These are phyloP conservation scores for Mya arenaria DNA, from an alignment of 1,140 invertebrate genomes.

Conservation along the genomic window DNA sequence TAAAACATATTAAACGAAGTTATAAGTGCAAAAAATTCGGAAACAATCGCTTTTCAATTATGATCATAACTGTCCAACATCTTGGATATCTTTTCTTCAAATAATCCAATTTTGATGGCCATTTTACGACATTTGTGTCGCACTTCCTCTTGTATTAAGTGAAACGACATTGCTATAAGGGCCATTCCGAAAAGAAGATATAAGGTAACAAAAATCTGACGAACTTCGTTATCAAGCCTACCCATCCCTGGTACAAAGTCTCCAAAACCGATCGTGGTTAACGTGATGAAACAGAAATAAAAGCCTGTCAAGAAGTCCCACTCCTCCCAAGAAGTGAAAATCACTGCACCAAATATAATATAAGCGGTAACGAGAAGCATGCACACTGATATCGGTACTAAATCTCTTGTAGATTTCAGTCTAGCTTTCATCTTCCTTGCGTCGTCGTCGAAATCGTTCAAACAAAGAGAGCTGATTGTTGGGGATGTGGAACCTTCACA, in stretches of 20 bases:
- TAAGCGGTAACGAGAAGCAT: conserved; percentile 75
- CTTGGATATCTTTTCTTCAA: conserved; percentile 60
- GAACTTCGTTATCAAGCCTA: conserved; percentile 54
- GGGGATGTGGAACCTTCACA: not conserved
- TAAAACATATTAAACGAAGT: too few relatives aligned
- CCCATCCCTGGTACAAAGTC: conserved; percentile 83
- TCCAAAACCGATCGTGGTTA: conserved; percentile 90
- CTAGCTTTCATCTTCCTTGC: conserved; percentile 23
- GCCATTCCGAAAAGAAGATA: conserved; percentile 94
- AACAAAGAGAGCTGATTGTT: conserved; percentile 1
- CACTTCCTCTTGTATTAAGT: conserved; percentile 94
- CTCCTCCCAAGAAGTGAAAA: conserved; percentile 74
- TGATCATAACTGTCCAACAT: conserved; percentile 45
- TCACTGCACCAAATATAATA: conserved; percentile 75
- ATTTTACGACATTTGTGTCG: conserved; percentile 88
- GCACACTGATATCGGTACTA: conserved; percentile 76
- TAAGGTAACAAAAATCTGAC: conserved; percentile 81
- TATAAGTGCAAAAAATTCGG: too few relatives aligned
- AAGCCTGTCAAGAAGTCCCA: conserved; percentile 93
- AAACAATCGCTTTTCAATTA: not conserved
- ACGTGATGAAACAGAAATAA: conserved; percentile 95
- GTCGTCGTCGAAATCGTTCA: conserved; percentile 44
- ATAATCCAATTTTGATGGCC: conserved; percentile 48
- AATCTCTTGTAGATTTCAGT: conserved; percentile 47
- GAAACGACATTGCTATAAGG: conserved; percentile 95